A percentile compares a stretch with the other conserved stretches of the same genome.
phyloP scores from a whole-genome alignment of 1,140 invertebrate species.

The Idris sp. region DNA sequence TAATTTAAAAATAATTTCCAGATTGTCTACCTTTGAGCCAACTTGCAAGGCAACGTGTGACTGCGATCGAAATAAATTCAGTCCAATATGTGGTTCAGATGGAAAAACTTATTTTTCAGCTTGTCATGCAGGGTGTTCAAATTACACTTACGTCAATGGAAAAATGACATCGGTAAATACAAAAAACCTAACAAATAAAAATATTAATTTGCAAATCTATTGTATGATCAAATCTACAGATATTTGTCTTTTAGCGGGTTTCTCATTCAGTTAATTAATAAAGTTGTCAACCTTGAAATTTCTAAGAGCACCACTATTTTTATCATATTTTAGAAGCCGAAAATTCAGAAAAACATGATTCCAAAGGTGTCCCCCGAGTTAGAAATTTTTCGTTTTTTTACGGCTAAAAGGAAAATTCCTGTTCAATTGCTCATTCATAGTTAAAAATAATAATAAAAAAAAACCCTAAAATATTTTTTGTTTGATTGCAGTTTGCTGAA shows the following conservation, averaged over 20 bases:
- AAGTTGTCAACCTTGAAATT: no score
- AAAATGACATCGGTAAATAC: conserved; percentile 79
- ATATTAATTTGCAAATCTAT: no score
- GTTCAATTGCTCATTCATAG: no score
- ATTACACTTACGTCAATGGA: conserved; percentile 80
- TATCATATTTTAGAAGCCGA: no score
- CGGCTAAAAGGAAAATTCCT: no score
- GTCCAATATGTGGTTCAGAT: conserved; percentile 89
- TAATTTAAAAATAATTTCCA: conserved; percentile 50
- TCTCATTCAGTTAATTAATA: no score
- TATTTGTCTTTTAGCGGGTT: no score
- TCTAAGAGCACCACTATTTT: no score
- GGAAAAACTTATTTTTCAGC: conserved; percentile 91
- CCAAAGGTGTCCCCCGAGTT: no score
- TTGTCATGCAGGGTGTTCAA: conserved; percentile 91
- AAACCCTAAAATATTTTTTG: conserved; percentile 2
- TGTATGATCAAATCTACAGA: no score
- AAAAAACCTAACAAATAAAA: background rate
- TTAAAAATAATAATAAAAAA: conserved; percentile 6
- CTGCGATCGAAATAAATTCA: conserved; percentile 87
- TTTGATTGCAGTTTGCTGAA: conserved; percentile 84
- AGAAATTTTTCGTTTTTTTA: no score
- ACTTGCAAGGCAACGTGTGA: conserved; percentile 84
- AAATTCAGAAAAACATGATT: no score
- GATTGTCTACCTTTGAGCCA: conserved; percentile 78